Evolutionary conservation across 2,113 vertebrate species (phyloP).

Genomic region (Ginglymostoma cirratum): DNA sequence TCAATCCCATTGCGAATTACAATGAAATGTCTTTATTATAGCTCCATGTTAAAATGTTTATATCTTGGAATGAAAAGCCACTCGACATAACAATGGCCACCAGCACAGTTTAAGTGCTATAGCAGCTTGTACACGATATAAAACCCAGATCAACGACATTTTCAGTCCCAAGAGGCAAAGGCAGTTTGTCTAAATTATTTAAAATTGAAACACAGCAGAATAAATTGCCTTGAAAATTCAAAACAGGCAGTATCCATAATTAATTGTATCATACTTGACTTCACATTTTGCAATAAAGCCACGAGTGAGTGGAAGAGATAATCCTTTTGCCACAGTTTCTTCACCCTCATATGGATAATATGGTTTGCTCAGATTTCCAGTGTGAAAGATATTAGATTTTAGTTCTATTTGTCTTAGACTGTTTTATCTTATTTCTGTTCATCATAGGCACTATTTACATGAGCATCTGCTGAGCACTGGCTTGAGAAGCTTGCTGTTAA

Average conservation of each 20-base stretch:
- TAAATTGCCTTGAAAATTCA: conserved; percentile 15
- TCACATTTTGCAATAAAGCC: background rate
- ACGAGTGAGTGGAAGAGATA: background rate
- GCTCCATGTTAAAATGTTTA: background rate
- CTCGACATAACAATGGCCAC: background rate
- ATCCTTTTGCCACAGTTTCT: background rate
- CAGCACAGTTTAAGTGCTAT: background rate
- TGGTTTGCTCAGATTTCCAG: background rate
- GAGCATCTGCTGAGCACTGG: background rate
- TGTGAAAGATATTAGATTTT: background rate
- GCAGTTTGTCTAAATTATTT: background rate
- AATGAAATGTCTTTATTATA: background rate
- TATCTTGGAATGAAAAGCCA: background rate
- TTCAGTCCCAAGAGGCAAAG: background rate
- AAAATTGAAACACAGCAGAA: background rate
- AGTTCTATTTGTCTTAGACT: background rate
- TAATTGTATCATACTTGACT: background rate
- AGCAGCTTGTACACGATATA: background rate
- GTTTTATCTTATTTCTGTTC: background rate
- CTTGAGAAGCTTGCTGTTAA: background rate
- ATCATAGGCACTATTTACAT: background rate
- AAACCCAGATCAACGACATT: background rate
- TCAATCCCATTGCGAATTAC: background rate
- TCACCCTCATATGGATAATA: conserved; percentile 13
- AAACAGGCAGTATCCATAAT: background rate